Percentiles rank a stretch among this genome's conserved stretches.
Evolutionary conservation across 2,113 vertebrate genomes (phyloP).

Genomic region (Mormoops blainvillei): DNA sequence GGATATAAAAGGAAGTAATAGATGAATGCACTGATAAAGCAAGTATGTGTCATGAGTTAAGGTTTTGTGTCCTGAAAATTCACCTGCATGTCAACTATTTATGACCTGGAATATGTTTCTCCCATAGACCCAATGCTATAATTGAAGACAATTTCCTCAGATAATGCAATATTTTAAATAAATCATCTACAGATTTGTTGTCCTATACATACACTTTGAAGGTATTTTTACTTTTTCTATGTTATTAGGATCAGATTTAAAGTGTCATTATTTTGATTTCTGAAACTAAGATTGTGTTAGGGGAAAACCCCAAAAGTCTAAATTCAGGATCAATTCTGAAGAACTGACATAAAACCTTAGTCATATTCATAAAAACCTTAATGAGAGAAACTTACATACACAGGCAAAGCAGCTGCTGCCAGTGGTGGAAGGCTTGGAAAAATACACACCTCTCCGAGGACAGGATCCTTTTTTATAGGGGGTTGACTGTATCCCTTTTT

Average conservation of each 20-base stretch:
- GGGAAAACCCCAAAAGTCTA: too few relatives aligned
- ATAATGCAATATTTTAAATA: not conserved
- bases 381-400: too few relatives aligned
- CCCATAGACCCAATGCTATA: not conserved
- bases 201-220: not conserved
- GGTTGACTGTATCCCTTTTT: too few relatives aligned
- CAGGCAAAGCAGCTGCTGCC: too few relatives aligned
- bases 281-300: not conserved
- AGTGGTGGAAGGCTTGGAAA: too few relatives aligned
- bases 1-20: not conserved
- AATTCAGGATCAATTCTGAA: too few relatives aligned
- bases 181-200: not conserved
- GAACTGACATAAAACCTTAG: too few relatives aligned
- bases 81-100: not conserved
- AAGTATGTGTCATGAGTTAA: not conserved
- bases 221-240: not conserved
- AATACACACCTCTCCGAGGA: too few relatives aligned
- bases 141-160: not conserved
- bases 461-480: too few relatives aligned
- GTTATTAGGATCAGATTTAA: not conserved
- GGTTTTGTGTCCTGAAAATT: not conserved
- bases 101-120: not conserved
- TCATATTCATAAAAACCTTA: too few relatives aligned
- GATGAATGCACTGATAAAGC: not conserved
- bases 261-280: not conserved